Evolutionary conservation across 1,140 invertebrate genomes (phyloP), one percentile per base, ranked within the genome.

Genomic region (Tribolium castaneum): DNA sequence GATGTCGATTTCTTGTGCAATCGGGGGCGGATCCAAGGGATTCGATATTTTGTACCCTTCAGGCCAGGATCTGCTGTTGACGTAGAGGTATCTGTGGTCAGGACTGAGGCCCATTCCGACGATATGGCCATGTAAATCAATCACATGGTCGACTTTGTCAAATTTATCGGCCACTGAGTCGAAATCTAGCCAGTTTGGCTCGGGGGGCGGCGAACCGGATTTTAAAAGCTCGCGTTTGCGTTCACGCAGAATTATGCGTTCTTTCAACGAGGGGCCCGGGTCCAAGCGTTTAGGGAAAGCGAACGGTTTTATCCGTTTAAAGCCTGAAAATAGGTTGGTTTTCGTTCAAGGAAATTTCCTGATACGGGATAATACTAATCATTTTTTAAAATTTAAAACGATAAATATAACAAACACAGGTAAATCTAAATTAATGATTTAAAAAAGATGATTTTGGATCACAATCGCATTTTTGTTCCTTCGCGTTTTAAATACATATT

Each of bases 1-100:
- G 80, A 97, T 95, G 84, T 97, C 95, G 73, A 97, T 96, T 88
- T 97, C 94, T 87, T 96, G 94, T n/a, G 95, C 95, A 81, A 97
- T 95, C 0, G 95, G 95, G 1, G 95, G 95, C 30, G 95, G 95
- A 83, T 93, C 90, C 9, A 96, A 86, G 0, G 94, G 93, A 89
- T 96, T 93, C 3, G 90, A 90, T 78, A 97, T 96, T 10, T 89
- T 87, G 84, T 94, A 96, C 71, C 92, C 92, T 81, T 92, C 88
- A 1, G 95, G 95, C 96, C 96, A 97, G 0, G 95, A 93, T 75
- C 95, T 89, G 81, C 93, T 94, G 85, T 97, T 97, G 0, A 97
- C 95, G 87, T 96, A 97, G 6, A 97, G 86, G 86, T 94, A 97
- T 82, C 95, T 92, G 80, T 96, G 94, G 88, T 97, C 95, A 0